Evolutionary conservation across 2,888 invertebrate genomes (phyloP), one percentile per base, ranked within the genome.

Genomic region (Lysandra coridon): DNA sequence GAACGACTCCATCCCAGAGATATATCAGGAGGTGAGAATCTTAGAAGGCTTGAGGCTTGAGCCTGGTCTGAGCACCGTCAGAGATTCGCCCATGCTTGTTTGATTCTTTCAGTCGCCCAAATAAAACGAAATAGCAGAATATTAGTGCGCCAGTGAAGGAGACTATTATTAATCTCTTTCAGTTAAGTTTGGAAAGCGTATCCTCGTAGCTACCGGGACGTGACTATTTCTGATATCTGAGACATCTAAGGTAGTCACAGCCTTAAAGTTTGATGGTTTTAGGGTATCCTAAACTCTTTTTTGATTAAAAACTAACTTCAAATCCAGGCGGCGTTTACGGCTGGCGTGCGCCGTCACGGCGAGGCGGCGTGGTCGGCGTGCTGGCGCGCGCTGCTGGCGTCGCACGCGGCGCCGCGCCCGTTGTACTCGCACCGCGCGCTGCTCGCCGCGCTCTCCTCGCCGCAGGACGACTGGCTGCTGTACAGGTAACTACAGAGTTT

Each of bases 381-480:
- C 84, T 98, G 97, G 97, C 91, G 95, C 1, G 95, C 96, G 37
- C 97, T 97, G 86, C 95, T 96, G 79, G 92, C 95, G 0, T 96
- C 97, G 0, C 94, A 96, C 81, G 95, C 97, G 0, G 97, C 97
- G 81, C 98, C 98, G 85, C 95, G 96, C 78, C 96, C 96, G 80
- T 12, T 86, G 12, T 82, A 86, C 84, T 84, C 84, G 10, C 92
- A 89, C 83, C 81, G 84, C 0, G 98, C 82, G 92, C 97, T 60
- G 95, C 96, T 83, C 96, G 97, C 0, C 89, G 98, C 80, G 96
- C 97, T 0, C 95, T 97, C 60, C 95, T 97, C 0, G 92, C 95
- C 1, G 0, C 92, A 95, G 0, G 97, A 98, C 88, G 97, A 97
- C 53, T 98, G 98, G 98, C 94, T 98, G 40, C 95, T 98, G 64